Evolutionary conservation across 2,797 vertebrate genomes (phyloP).

Genomic region (Spinibarbus caldwelli): DNA sequence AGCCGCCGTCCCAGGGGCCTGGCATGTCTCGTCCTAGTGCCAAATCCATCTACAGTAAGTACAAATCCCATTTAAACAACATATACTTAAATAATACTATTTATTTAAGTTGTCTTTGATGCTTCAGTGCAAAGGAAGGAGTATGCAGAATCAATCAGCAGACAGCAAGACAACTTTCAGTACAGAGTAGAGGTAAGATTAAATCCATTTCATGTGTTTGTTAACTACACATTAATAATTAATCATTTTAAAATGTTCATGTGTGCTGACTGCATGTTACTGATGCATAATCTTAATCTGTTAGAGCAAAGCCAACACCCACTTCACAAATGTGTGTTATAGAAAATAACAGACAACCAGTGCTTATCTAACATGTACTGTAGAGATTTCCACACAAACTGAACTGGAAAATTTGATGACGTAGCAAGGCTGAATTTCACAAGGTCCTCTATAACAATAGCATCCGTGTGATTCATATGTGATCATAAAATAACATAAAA

Average conservation of each 20-base stretch:
- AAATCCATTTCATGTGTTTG: not conserved
- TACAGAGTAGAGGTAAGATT: slow-evolving; percentile 87
- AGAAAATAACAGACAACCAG: not conserved
- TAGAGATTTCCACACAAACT: not conserved
- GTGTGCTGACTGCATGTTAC: not conserved
- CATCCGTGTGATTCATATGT: not conserved
- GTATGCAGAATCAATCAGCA: slow-evolving; percentile 79
- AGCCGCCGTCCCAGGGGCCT: slow-evolving; percentile 51
- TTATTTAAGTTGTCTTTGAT: slow-evolving; percentile 33
- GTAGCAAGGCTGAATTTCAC: not conserved
- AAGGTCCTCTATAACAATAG: not conserved
- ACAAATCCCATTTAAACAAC: not conserved
- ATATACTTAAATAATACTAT: not conserved
- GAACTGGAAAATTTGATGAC: not conserved
- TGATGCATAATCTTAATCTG: not conserved
- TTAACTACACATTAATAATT: not conserved
- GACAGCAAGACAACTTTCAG: slow-evolving; percentile 71
- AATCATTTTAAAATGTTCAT: not conserved
- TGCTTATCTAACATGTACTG: not conserved
- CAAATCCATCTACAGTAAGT: slow-evolving; percentile 90
- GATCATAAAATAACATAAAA: not conserved
- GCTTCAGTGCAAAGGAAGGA: slow-evolving; percentile 87
- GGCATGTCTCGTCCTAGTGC: slow-evolving; percentile 82
- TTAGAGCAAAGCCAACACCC: not conserved
- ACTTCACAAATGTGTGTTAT: not conserved